A percentile compares a stretch with the other conserved stretches of the same genome.
phyloP scores from a whole-genome alignment of 2,797 vertebrate genomes.

The Sebastes nivosus region DNA sequence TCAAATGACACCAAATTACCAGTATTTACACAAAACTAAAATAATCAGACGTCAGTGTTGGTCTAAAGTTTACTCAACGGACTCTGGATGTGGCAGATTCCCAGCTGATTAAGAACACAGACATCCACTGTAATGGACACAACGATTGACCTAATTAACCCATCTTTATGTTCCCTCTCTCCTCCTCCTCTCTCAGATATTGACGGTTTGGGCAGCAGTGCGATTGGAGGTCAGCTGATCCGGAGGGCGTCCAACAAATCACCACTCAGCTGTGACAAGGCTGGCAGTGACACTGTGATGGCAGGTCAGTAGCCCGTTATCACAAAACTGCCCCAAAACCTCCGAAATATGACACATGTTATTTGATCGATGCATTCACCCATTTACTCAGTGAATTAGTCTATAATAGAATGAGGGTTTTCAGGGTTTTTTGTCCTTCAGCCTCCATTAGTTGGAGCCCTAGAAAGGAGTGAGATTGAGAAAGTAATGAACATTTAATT shows the following conservation, averaged over 20 bases:
- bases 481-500: too few relatives aligned
- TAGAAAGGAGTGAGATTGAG: too few relatives aligned
- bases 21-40: not conserved
- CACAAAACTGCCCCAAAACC: not conserved
- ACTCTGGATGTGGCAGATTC: not conserved
- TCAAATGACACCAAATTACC: not conserved
- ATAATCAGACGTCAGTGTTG: not conserved
- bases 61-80: not conserved
- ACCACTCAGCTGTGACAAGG: conserved; percentile 83
- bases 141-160: not conserved
- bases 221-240: conserved; percentile 93
- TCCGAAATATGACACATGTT: not conserved
- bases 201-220: conserved; percentile 94
- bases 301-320: conserved; percentile 83
- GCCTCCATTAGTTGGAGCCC: too few relatives aligned
- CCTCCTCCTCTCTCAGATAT: conserved; percentile 82
- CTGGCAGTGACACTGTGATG: conserved; percentile 82
- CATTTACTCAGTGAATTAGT: not conserved
- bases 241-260: conserved; percentile 85
- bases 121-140: not conserved
- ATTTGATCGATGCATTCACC: not conserved
- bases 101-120: not conserved
- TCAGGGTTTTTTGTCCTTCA: too few relatives aligned
- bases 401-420: too few relatives aligned
- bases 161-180: not conserved